phyloP scores from a whole-genome alignment of 1,140 invertebrate genomes.

The Diabrotica undecimpunctata region DNA sequence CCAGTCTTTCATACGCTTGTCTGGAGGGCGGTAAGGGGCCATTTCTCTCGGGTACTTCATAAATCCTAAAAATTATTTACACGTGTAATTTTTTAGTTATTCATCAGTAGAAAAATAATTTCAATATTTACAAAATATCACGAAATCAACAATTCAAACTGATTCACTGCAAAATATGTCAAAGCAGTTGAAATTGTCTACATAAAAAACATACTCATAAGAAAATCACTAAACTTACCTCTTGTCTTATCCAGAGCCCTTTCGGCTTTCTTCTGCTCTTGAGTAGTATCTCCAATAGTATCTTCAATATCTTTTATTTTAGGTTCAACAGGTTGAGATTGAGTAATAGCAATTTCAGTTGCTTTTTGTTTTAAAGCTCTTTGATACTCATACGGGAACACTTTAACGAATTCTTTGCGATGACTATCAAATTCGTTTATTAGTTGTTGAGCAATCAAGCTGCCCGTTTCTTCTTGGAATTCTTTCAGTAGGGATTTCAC shows the following conservation, averaged over 20 bases:
- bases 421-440: conserved; percentile 79
- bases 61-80: conserved; percentile 63
- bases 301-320: conserved; percentile 85
- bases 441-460: conserved; percentile 75
- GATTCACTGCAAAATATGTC: no score
- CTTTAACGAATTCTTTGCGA: conserved; percentile 85
- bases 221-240: conserved; percentile 74
- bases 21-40: conserved; percentile 76
- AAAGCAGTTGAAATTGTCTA: no score
- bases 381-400: conserved; percentile 97
- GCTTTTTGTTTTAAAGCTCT: conserved; percentile 76
- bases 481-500: conserved; percentile 80
- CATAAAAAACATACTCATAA: neutral
- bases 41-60: conserved; percentile 92
- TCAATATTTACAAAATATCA: no score
- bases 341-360: conserved; percentile 50
- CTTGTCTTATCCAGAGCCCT: conserved; percentile 85
- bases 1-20: conserved; percentile 89
- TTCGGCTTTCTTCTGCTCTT: conserved; percentile 75
- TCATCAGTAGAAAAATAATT: no score
- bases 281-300: conserved; percentile 67
- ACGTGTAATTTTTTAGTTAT: no score
- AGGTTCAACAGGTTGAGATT: conserved; percentile 48
- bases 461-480: conserved; percentile 88
- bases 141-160: no score